phyloP scores from a whole-genome alignment of 2,888 invertebrate genomes.

The Philhelius pedissequus region DNA sequence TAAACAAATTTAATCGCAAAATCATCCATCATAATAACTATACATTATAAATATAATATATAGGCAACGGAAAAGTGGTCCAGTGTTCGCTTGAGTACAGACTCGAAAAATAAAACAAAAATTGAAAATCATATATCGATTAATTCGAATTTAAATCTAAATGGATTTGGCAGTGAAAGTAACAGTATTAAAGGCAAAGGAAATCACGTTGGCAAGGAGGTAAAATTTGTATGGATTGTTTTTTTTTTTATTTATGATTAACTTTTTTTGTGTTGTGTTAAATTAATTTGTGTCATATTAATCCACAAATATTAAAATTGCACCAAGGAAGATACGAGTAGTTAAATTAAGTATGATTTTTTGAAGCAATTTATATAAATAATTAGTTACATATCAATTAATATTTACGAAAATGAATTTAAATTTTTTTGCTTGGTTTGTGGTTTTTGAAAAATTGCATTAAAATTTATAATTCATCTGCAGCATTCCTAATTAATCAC shows the following conservation, averaged over 20 bases:
- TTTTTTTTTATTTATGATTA: background rate
- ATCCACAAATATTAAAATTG: background rate
- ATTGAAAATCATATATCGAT: slow-evolving; percentile 73
- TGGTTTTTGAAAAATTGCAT: too few relatives aligned
- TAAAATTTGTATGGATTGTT: slow-evolving; percentile 59
- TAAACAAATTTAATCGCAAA: slow-evolving; percentile 15
- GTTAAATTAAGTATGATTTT: background rate
- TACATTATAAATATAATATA: background rate
- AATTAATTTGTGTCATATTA: background rate
- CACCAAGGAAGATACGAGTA: background rate
- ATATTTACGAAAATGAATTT: too few relatives aligned
- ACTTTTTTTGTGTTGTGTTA: background rate
- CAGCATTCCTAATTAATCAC: too few relatives aligned
- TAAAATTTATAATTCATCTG: too few relatives aligned
- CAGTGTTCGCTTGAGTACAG: slow-evolving; percentile 72
- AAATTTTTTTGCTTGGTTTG: too few relatives aligned
- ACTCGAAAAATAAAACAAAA: slow-evolving; percentile 72
- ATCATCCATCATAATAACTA: slow-evolving; percentile 36
- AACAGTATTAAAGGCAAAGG: slow-evolving; percentile 70
- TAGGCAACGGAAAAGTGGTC: slow-evolving; percentile 74
- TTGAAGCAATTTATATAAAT: too few relatives aligned
- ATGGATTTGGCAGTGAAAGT: slow-evolving; percentile 71
- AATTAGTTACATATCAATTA: too few relatives aligned
- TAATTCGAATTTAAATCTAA: slow-evolving; percentile 73
- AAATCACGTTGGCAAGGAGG: slow-evolving; percentile 71